phyloP scores from a whole-genome alignment of 2,888 invertebrate species.

The Alsophila aescularia region DNA sequence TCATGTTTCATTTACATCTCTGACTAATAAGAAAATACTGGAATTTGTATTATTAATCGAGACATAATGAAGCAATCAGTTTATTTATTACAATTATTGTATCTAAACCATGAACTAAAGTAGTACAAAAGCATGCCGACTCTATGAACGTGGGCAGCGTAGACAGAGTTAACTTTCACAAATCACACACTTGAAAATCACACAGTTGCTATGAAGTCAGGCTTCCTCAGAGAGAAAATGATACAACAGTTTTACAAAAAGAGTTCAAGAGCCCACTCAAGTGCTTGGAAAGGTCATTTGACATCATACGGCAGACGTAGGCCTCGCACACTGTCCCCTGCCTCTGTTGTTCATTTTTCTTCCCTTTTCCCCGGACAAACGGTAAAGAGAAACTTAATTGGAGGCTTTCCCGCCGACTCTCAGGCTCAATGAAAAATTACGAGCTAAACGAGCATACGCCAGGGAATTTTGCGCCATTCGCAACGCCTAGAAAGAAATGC shows the following conservation, averaged over 20 bases:
- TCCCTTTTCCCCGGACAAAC: conserved; percentile 73
- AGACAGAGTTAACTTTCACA: conserved; percentile 23
- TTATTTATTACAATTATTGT: no score
- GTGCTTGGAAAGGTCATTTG: conserved; percentile 57
- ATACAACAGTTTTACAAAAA: conserved; percentile 44
- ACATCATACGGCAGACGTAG: conserved; percentile 59
- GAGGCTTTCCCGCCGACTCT: conserved; percentile 79
- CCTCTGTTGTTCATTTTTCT: conserved; percentile 80
- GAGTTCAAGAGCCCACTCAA: conserved; percentile 47
- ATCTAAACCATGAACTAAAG: neutral
- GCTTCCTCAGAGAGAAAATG: conserved; percentile 33
- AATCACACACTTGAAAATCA: conserved; percentile 27
- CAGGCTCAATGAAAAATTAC: conserved; percentile 84
- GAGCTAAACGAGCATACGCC: conserved; percentile 81
- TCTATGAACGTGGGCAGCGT: no score
- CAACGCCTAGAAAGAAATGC: conserved; percentile 70
- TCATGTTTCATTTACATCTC: conserved; percentile 73
- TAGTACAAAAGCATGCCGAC: neutral
- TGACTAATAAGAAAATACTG: conserved; percentile 17
- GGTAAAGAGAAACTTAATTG: conserved; percentile 84
- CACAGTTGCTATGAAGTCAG: conserved; percentile 15
- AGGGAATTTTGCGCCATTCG: conserved; percentile 76
- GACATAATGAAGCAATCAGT: no score
- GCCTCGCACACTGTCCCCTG: conserved; percentile 64
- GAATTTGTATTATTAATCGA: no score